phyloP scores from a whole-genome alignment of 2,113 vertebrate species.

The Sakesphorus luctuosus region DNA sequence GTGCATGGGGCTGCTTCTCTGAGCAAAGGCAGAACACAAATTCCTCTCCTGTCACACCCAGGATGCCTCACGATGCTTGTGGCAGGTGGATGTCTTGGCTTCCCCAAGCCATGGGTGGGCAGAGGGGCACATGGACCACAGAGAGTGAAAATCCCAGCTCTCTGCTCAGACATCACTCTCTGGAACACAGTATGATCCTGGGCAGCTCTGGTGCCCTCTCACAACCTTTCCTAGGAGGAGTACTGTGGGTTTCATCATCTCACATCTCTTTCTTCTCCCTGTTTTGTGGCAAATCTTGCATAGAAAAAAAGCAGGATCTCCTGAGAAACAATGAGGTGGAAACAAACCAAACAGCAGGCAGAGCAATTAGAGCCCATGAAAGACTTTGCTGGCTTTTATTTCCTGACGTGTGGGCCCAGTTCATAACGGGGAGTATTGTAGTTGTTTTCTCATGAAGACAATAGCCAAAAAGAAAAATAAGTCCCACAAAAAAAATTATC shows the following conservation, averaged over 20 bases:
- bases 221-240: neutral
- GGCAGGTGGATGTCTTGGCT: neutral
- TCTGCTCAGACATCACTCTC: neutral
- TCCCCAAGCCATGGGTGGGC: rapidly evolving
- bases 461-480: neutral
- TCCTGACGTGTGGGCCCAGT: neutral
- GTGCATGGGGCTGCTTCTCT: rapidly evolving
- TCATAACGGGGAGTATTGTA: neutral
- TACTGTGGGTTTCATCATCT: neutral
- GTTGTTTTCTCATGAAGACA: neutral
- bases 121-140: neutral
- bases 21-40: neutral
- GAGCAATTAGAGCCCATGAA: neutral
- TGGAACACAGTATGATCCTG: neutral
- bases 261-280: neutral
- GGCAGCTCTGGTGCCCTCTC: neutral
- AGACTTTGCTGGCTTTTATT: neutral
- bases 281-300: neutral
- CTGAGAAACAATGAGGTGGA: neutral
- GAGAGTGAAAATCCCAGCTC: neutral
- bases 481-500: neutral
- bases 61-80: neutral
- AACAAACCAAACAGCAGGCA: neutral
- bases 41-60: neutral
- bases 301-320: neutral